Evolutionary conservation across 2,888 invertebrate genomes (phyloP), one percentile per base, ranked within the genome.

Genomic region (Polydrusus tereticollis): DNA sequence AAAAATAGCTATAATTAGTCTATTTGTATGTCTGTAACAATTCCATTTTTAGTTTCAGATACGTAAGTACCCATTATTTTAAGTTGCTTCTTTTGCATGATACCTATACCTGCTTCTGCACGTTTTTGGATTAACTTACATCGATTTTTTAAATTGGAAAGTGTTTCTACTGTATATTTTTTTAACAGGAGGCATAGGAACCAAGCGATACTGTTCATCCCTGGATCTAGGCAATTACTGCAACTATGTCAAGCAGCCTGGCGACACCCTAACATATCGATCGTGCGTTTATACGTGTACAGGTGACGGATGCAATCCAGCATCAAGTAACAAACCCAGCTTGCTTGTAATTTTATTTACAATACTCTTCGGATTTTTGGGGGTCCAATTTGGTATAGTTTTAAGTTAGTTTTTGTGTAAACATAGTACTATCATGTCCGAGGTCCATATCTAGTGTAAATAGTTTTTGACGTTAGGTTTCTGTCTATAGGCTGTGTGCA

Each of bases 161-260:
- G 29, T 29, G 10, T 26, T 55, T 55, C n/a, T 55, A 8, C n/a
- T 1, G 10, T 10, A 21, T 23, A 8, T 52, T 52, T 29, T 69
- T 69, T 75, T 87, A 88, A 72, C 85, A 95, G 95, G 95, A 86
- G 95, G 95, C 20, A 92, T 96, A 75, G 95, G 96, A 52, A 95
- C 96, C 36, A 93, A 93, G 80, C 88, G 97, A 76, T 96, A 90
- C 82, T 97, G 97, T 83, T 96, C 96, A 1, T 91, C 96, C 0
- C 86, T 93, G 80, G 93, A 96, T 84, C 86, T 95, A 81, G 96
- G 96, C 14, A 95, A 95, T 84, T 95, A 94, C 80, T 97, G 97
- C 85, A 93, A 96, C 82, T 95, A 94, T 84, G 94, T 96, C 0
- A 87, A 89, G 74, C 93, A 96, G 77, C 92, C 92, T 6, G 96